Conservation (phyloP, 2,113 vertebrate genomes). For the Brienomyrus brachyistius region DNA sequence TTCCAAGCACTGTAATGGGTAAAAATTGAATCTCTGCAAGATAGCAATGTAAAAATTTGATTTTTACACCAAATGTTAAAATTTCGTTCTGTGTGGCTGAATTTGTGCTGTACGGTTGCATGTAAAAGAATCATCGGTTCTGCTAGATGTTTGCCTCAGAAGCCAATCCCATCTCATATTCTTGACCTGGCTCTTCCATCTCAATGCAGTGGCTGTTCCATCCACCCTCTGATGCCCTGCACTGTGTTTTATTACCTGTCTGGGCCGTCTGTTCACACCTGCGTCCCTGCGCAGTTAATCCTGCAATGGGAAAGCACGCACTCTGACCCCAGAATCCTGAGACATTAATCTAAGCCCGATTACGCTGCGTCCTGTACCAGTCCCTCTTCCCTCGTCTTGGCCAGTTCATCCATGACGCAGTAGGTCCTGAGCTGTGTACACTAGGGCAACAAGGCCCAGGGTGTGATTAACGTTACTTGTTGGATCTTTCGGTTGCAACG, state of each 20-base stretch:
- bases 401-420: not conserved
- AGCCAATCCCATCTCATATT: not conserved
- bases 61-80: not conserved
- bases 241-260: not conserved
- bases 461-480: not conserved
- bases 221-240: not conserved
- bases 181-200: slow-evolving; percentile 28
- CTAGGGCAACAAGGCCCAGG: not conserved
- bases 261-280: not conserved
- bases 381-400: not conserved
- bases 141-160: not conserved
- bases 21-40: not conserved
- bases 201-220: not conserved
- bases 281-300: not conserved
- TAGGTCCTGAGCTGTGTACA: not conserved
- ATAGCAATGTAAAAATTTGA: not conserved
- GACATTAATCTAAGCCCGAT: not conserved
- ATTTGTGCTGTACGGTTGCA: not conserved
- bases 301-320: not conserved
- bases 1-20: not conserved
- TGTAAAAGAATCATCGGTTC: not conserved
- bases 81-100: not conserved
- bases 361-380: not conserved
- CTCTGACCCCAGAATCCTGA: not conserved
- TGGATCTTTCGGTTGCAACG: slow-evolving; percentile 16